Percentiles rank a stretch among this genome's conserved stretches.
Conservation (phyloP, 30 jellyfish, hydroid and myxozoan species). For the Aurelia sp. region DNA sequence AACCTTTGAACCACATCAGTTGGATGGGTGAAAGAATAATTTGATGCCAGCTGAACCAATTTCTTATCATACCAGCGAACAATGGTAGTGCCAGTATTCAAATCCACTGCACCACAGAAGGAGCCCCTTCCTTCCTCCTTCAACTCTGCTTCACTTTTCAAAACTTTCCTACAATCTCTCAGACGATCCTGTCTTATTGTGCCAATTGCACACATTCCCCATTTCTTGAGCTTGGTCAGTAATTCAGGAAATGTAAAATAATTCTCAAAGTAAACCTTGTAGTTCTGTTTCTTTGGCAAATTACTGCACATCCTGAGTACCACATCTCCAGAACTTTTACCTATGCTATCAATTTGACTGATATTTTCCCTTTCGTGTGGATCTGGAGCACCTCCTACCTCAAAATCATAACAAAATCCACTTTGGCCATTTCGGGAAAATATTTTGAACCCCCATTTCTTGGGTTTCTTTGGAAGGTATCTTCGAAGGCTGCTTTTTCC, state of each 20-base stretch:
- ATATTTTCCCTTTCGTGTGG: conserved; percentile 1
- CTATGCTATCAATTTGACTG: conserved; percentile 21
- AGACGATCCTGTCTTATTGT: conserved; percentile 61
- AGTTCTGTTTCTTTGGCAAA: conserved; percentile 44
- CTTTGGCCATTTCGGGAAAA: conserved; percentile 43
- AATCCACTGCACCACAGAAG: conserved; percentile 53
- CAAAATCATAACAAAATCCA: conserved; percentile 63
- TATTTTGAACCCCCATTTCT: conserved; percentile 56
- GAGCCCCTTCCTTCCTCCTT: conserved; percentile 73
- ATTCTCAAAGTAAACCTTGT: conserved; percentile 70
- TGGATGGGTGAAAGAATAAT: conserved; percentile 47
- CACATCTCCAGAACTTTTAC: conserved; percentile 52
- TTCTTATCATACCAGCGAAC: conserved; percentile 62
- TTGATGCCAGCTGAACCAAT: conserved; percentile 57
- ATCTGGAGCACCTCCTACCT: conserved; percentile 71
- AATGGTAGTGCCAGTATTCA: conserved; percentile 53
- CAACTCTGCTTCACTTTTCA: conserved; percentile 54
- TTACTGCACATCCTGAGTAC: conserved; percentile 58
- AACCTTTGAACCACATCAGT: conserved; percentile 52
- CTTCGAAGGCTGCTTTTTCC: conserved; percentile 51
- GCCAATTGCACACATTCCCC: conserved; percentile 64
- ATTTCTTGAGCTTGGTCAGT: conserved; percentile 60
- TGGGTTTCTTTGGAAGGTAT: conserved; percentile 60
- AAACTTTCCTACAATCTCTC: conserved; percentile 47
- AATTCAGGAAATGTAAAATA: conserved; percentile 53